Percentiles rank a stretch among this genome's conserved stretches.
Conservation (phyloP, 2,797 vertebrate species). For the Gorsachius magnificus region DNA sequence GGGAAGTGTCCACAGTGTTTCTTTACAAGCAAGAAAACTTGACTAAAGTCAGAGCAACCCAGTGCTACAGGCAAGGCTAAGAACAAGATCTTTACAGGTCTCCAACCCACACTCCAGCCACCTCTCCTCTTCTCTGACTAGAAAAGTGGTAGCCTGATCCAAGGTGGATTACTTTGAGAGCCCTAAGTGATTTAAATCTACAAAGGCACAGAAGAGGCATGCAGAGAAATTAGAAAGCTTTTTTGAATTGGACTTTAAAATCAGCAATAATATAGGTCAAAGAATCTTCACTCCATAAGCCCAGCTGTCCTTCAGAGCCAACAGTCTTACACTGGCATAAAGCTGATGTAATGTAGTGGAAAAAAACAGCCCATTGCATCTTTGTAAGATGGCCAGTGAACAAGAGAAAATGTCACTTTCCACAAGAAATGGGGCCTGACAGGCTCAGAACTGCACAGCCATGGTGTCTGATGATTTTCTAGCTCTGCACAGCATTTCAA, state of each 20-base stretch:
- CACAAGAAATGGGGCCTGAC: slow-evolving; percentile 17
- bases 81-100: neutral
- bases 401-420: neutral
- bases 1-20: neutral
- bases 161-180: neutral
- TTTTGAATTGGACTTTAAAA: neutral
- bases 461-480: neutral
- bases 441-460: neutral
- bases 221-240: neutral
- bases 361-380: neutral
- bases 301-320: slow-evolving; percentile 4
- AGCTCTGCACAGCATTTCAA: neutral
- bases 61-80: neutral
- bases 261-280: neutral
- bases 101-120: neutral
- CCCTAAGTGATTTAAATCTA: neutral
- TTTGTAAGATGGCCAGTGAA: neutral
- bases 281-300: neutral
- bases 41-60: neutral
- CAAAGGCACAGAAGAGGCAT: neutral
- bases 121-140: neutral
- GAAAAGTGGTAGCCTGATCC: neutral
- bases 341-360: neutral
- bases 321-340: neutral
- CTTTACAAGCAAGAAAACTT: neutral